Base-by-base conservation (phyloP, 1,140 invertebrate genomes). In the Drosophila lini region DNA sequence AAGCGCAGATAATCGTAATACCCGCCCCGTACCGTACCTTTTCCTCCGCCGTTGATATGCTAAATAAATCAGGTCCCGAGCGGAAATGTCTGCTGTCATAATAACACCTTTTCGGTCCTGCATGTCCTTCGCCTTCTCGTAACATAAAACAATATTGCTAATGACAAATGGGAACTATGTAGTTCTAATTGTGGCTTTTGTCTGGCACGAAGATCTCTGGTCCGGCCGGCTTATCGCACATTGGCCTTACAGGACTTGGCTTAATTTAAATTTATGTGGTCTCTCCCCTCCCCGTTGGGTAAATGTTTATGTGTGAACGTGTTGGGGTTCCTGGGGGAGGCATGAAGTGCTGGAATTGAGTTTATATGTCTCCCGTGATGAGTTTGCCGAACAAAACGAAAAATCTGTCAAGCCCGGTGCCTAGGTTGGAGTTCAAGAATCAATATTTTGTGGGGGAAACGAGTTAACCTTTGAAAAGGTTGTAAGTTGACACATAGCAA, bases 1-100 rank as follows among this genome's bases (percentile, higher is more conserved):
- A 75, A 85, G 71, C 58, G 78, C 58, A 78, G 78, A 84, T 85
- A 85, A 85, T 85, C 50, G 36, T 9, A 22, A 36, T 9, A 36
- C 32, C n/a, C 47, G 15, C 8, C 41, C 3, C 41, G 16, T 57
- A 74, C 76, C 58, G 28, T 3, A 11, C 36, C 25, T 53, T 7
- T 16, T 25, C 11, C 36, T 16, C 38, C 3, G 1, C 10, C 22
- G 34, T 22, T 71, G 19, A 71, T 71, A 71, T 71, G 67, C 34
- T 71, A 58, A 70, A 58, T 70, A 58, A 71, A 70, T 58, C 52
- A 41, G 50, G 31, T 58, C 61, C 47, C 65, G 34, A 25, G 45
- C 64, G 50, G 52, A 69, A 71, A 69, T 71, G 64, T 41, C 42
- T 58, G 64, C 22, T 42, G 64, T 48, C 52, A 41, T 70, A 70